Percentiles rank a stretch among this genome's conserved stretches.
Conservation (phyloP, 2,113 vertebrate genomes). For the Callipepla californica region DNA sequence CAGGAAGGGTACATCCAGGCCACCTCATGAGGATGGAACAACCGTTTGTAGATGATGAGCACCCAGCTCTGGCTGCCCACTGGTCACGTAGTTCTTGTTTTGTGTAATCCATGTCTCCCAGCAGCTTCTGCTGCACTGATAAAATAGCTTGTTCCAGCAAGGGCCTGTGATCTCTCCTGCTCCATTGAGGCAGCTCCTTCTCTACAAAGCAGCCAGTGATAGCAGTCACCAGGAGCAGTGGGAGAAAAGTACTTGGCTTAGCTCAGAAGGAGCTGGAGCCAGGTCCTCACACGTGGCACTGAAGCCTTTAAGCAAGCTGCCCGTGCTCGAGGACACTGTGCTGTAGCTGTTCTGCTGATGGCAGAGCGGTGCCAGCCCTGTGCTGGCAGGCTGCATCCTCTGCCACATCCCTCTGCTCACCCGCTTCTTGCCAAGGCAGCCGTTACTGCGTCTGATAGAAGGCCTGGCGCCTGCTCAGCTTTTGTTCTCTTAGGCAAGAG, state of each 20-base stretch:
- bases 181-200: neutral
- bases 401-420: neutral
- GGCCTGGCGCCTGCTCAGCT: neutral
- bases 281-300: rapidly evolving
- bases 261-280: neutral
- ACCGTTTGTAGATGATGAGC: neutral
- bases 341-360: neutral
- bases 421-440: slow-evolving; percentile 15
- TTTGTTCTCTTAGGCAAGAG: slow-evolving; percentile 34
- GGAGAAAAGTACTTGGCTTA: neutral
- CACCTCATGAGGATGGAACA: neutral
- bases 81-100: neutral
- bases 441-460: neutral
- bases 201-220: neutral
- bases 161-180: neutral
- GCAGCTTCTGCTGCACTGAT: neutral
- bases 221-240: neutral
- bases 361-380: neutral
- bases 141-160: neutral
- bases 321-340: neutral
- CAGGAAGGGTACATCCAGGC: neutral
- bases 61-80: neutral
- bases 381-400: slow-evolving; percentile 7
- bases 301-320: neutral
- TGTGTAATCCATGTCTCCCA: neutral